phyloP scores from a whole-genome alignment of 2,888 invertebrate species.

The Graphium colonna region DNA sequence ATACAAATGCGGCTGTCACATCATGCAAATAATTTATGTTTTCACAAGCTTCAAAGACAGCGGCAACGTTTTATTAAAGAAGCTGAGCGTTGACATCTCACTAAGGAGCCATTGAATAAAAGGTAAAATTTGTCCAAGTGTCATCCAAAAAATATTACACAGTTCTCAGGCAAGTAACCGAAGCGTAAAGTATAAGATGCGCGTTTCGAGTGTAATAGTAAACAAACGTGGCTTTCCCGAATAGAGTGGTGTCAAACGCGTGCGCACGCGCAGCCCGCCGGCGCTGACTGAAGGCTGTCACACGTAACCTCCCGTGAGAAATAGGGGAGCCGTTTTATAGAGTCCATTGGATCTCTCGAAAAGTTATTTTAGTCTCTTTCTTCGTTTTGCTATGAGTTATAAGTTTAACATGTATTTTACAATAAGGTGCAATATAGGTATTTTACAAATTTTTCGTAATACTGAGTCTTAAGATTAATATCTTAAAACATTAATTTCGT shows the following conservation, averaged over 20 bases:
- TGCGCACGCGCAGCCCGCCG: slow-evolving; percentile 71
- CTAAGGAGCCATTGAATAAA: slow-evolving; percentile 58
- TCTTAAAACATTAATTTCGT: not conserved
- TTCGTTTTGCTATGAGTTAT: slow-evolving; percentile 4
- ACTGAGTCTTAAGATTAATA: no score
- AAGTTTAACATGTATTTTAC: no score
- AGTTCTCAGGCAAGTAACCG: slow-evolving; percentile 31
- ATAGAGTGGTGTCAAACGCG: slow-evolving; percentile 46
- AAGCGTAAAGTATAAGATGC: slow-evolving; percentile 31
- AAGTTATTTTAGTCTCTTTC: slow-evolving; percentile 10
- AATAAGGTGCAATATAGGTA: no score
- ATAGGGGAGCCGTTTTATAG: slow-evolving; percentile 42
- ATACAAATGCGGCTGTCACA: slow-evolving; percentile 72
- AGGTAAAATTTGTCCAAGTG: slow-evolving; percentile 48
- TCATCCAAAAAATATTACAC: slow-evolving; percentile 38
- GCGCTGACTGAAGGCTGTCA: slow-evolving; percentile 72
- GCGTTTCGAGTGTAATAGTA: slow-evolving; percentile 53
- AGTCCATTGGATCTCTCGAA: slow-evolving; percentile 26
- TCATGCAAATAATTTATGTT: no score
- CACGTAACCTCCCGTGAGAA: slow-evolving; percentile 57
- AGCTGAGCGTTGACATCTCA: slow-evolving; percentile 66
- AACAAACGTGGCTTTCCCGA: slow-evolving; percentile 46
- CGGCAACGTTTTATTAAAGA: slow-evolving; percentile 59
- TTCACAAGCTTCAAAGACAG: slow-evolving; percentile 57
- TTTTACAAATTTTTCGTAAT: no score